Evolutionary conservation across 2,797 vertebrate species (phyloP), one percentile per base, ranked within the genome.

Genomic region (Pseudomugil gertrudae): DNA sequence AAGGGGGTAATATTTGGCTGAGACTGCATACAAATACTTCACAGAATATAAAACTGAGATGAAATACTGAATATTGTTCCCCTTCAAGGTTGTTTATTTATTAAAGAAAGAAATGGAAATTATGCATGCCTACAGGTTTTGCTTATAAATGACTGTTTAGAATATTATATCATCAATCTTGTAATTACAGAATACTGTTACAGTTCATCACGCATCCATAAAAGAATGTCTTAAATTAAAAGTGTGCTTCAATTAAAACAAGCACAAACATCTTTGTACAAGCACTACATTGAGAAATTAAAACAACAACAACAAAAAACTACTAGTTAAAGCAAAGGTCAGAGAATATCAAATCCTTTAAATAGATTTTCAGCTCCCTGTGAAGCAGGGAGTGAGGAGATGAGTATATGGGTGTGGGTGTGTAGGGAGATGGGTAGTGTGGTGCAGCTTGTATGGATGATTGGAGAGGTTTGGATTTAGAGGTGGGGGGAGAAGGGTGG

Each of bases 1-100:
- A 69, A 59, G 63, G 51, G 68, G 57, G 47, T 58, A 57, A 54
- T 19, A 74, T 68, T 54, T 47, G 56, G 19, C 33, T 40, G 15
- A 10, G 10, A 15, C 55, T 9, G 19, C 29, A 50, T 23, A 63
- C 45, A 6, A 51, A 19, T 53, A 14, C 29, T 13, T 8, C 45
- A 47, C 6, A 47, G 24, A 57, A 71, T 51, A 56, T 26, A 57
- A 74, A 62, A 2, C 26, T 66, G 17, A 40, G 33, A n/a, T 32
- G 51, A 72, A 50, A 48, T 57, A 27, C 38, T 19, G 17, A 40
- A 40, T 5, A 19, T 0, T 8, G 24, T 61, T 66, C 9, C 15
- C 57, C 27, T 38, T 40, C 4, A 59, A 50, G 48, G 36, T 29
- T 69, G 40, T 33, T 54, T 21, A 21, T 23, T 47, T 21, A 47